These are phyloP conservation scores for Drosophila picticornis DNA, from an alignment of 2,888 invertebrate species.

Conservation along the genomic window DNA sequence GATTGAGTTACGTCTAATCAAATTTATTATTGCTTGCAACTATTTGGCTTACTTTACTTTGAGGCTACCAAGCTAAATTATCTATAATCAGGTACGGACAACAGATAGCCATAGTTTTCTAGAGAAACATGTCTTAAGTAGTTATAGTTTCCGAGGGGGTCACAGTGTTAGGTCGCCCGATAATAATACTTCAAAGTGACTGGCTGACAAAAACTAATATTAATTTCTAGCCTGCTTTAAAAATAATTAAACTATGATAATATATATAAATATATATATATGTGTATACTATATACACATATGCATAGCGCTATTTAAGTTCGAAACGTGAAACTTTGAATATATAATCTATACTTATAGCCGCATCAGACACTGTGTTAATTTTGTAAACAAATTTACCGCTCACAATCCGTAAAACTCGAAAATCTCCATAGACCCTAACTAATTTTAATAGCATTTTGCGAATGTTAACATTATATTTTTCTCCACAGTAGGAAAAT, in stretches of 20 bases:
- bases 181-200: background rate
- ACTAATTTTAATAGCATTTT: background rate
- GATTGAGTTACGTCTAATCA: slow-evolving; percentile 25
- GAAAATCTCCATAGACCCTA: background rate
- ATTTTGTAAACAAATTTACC: background rate
- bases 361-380: background rate
- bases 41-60: background rate
- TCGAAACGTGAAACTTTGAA: background rate
- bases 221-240: background rate
- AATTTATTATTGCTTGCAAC: background rate
- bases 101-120: background rate
- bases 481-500: slow-evolving; percentile 8
- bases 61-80: background rate
- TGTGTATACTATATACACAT: background rate
- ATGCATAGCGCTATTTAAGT: background rate
- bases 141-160: background rate
- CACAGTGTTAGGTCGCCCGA: background rate
- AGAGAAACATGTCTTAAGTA: background rate
- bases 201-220: background rate
- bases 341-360: background rate
- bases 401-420: background rate
- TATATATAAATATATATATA: background rate
- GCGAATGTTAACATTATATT: background rate
- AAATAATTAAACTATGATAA: background rate
- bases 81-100: background rate